phyloP scores from a whole-genome alignment of 2,113 vertebrate genomes.

The Brachypodius melanocephalos region DNA sequence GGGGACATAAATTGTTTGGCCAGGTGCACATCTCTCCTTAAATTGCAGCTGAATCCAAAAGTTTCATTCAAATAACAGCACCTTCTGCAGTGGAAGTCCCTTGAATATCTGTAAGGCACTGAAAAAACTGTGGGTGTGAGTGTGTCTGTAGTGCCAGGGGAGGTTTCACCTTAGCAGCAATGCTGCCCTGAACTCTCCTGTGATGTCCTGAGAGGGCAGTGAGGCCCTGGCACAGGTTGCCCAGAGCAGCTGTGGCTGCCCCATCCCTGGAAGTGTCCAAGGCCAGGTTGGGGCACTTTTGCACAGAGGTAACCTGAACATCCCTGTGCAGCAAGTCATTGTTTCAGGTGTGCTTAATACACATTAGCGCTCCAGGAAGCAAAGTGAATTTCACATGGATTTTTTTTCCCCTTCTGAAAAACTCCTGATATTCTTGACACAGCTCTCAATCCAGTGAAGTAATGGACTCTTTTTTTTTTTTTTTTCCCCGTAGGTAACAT shows the following conservation, averaged over 20 bases:
- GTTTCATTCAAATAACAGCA: background rate
- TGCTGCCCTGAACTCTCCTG: background rate
- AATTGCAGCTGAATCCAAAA: background rate
- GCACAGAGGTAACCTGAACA: background rate
- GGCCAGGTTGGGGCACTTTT: background rate
- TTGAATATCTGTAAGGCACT: background rate
- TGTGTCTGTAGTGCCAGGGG: background rate
- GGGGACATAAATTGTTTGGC: background rate
- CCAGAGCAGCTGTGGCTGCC: background rate
- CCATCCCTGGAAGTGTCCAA: background rate
- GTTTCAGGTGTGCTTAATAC: background rate
- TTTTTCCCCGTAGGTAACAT: slow-evolving; percentile 80
- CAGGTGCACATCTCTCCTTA: background rate
- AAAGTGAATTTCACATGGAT: background rate
- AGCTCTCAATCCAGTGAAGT: background rate
- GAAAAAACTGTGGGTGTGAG: background rate
- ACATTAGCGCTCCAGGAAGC: background rate
- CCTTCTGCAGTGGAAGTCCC: background rate
- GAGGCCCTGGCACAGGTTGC: background rate
- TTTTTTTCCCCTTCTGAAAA: background rate
- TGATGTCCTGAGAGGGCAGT: background rate
- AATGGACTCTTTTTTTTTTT: slow-evolving; percentile 6
- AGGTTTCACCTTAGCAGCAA: background rate
- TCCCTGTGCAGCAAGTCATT: background rate
- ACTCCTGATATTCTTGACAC: background rate